Base-by-base conservation (phyloP, 2,888 invertebrate genomes). In the Argyresthia albistria region DNA sequence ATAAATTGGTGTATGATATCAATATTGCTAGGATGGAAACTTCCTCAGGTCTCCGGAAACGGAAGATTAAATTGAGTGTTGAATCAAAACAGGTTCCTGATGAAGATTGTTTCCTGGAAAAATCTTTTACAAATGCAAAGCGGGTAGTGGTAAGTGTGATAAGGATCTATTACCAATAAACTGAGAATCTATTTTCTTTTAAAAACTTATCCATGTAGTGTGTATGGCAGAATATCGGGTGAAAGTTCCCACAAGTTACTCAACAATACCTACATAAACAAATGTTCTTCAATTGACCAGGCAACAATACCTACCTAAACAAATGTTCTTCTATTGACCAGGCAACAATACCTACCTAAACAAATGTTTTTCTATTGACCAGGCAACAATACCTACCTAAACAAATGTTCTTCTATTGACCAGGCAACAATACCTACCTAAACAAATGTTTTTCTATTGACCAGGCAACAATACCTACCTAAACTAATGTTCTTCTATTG, bases 81-180 rank as follows among this genome's bases (percentile, higher is more conserved):
- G 76, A 79, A 79, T 82, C 80, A 78, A 79, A 59, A 57, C 73
- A 76, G 70, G 67, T 65, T 55, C 56, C 59, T 10, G 60, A 67
- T 56, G 58, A 75, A 63, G 12, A 16, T n/a, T 68, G 61, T 67
- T 66, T 59, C 55, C 53, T 54, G 54, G 60, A 67, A 63, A 70
- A 68, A 55, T 51, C 59, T 46, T 42, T 60, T 52, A 55, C 56
- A 59, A 59, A 59, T 59, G 54, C 53, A 48, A 59, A 66, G 57
- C 65, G 64, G 62, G 67, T 72, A 69, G 59, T 66, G 51, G 77
- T 79, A 67, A 70, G 71, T 60, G 53, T 46, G 25, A 14, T 10
- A 7, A n/a, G n/a, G 4, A 2, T 16, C 16, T 15, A 15, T 3
- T 15, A 4, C 8, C 4, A 10, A 10, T 3, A 15, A 10, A 10